Evolutionary conservation across 1,140 invertebrate species (phyloP).

Genomic region (Lordiphosa stackelbergi): DNA sequence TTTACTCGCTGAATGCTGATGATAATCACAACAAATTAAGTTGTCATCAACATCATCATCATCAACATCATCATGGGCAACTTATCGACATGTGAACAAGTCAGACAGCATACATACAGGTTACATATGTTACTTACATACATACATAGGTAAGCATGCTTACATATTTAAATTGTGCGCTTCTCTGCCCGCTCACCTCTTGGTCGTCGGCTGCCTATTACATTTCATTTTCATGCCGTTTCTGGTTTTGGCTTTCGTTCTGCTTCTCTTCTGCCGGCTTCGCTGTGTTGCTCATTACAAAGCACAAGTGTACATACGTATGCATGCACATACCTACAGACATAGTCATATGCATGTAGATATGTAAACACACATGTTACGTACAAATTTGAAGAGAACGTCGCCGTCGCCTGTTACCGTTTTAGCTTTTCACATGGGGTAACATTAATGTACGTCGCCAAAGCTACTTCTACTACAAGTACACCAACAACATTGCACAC

Average conservation of each 20-base stretch:
- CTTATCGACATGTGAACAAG: constrained; percentile 19
- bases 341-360: constrained; percentile 27
- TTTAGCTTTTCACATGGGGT: constrained; percentile 63
- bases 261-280: constrained; percentile 10
- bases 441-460: constrained; percentile 33
- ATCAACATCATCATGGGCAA: constrained; percentile 17
- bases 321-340: constrained; percentile 20
- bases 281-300: constrained; percentile 55
- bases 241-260: constrained; percentile 63
- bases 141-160: constrained; percentile 4
- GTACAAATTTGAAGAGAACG: constrained; percentile 57
- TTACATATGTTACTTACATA: constrained; percentile 10
- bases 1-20: constrained; percentile 19
- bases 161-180: constrained; percentile 38
- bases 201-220: constrained; percentile 44
- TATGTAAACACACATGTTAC: constrained; percentile 35
- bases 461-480: constrained; percentile 36
- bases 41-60: constrained; percentile 41
- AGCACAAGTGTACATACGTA: constrained; percentile 13
- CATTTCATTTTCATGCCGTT: constrained; percentile 63
- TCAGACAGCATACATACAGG: constrained; percentile 13
- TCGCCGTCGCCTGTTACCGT: constrained; percentile 59
- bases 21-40: constrained; percentile 60
- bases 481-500: constrained; percentile 50
- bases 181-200: constrained; percentile 9